Evolutionary conservation across 2,888 invertebrate genomes (phyloP).

Genomic region (Trichogramma evanescens): DNA sequence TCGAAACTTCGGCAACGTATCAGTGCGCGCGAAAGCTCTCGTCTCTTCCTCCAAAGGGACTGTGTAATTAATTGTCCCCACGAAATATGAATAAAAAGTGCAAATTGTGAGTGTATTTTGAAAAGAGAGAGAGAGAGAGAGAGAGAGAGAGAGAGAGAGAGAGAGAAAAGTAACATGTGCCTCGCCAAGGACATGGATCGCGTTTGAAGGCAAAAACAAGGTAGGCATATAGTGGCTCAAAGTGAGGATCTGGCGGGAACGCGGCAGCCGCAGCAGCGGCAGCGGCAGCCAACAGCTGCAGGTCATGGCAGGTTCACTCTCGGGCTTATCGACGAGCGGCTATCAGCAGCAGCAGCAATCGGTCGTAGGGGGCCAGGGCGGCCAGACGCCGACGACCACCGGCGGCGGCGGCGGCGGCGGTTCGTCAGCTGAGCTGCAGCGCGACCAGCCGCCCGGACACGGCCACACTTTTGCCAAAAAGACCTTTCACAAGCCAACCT

Average conservation of each 20-base stretch:
- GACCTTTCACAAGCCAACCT: conserved; percentile 99
- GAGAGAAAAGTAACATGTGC: too few species aligned
- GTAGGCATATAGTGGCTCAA: conserved; percentile 53
- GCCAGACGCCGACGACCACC: not conserved
- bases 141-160: too few species aligned
- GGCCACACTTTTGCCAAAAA: conserved; percentile 99
- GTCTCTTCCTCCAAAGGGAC: too few species aligned
- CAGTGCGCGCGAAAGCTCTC: too few species aligned
- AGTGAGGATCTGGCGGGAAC: conserved; percentile 59
- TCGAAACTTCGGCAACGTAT: too few species aligned
- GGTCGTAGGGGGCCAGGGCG: not conserved
- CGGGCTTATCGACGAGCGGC: not conserved
- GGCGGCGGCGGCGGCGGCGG: not conserved
- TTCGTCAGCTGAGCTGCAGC: too few species aligned
- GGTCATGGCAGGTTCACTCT: conserved; percentile 32
- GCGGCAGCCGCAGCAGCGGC: conserved; percentile 52
- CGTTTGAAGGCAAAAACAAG: conserved; percentile 40
- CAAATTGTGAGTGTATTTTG: too few species aligned
- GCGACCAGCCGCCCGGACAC: conserved; percentile 52
- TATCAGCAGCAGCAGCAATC: not conserved
- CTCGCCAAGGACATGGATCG: too few species aligned
- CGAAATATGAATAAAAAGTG: too few species aligned
- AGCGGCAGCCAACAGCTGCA: conserved; percentile 27
- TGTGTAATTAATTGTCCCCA: too few species aligned
- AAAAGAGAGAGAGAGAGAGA: too few species aligned